phyloP scores from a whole-genome alignment of 1,140 invertebrate genomes.

The Drosophila micromelanica region DNA sequence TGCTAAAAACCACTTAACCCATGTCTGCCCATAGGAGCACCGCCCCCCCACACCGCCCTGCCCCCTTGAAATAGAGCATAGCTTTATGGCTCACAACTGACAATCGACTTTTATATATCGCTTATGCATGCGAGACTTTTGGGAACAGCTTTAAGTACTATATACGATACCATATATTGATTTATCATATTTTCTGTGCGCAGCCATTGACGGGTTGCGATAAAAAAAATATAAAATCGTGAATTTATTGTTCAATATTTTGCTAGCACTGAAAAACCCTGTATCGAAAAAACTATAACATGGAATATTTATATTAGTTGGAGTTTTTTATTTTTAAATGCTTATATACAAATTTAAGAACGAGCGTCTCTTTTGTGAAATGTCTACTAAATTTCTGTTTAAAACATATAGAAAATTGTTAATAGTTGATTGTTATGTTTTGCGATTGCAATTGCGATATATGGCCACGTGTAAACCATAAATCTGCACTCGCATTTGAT shows the following conservation, averaged over 20 bases:
- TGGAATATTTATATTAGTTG: too few relatives aligned
- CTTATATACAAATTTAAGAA: too few relatives aligned
- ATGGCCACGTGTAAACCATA: constrained; percentile 35
- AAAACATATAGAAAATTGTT: too few relatives aligned
- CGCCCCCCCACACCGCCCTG: background rate
- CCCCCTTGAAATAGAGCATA: too few relatives aligned
- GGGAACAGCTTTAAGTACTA: constrained; percentile 9
- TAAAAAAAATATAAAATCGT: constrained; percentile 27
- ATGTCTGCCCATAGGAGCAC: constrained; percentile 43
- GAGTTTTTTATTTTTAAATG: too few relatives aligned
- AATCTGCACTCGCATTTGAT: background rate
- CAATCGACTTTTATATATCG: constrained; percentile 19
- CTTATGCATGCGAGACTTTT: constrained; percentile 1
- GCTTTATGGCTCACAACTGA: constrained; percentile 23
- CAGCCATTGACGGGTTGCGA: constrained; percentile 55
- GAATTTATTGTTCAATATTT: constrained; percentile 41
- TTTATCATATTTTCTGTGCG: constrained; percentile 65
- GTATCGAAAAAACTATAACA: background rate
- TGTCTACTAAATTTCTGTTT: too few relatives aligned
- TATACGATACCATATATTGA: constrained; percentile 62
- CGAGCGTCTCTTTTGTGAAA: too few relatives aligned
- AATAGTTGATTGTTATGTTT: background rate
- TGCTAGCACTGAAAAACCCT: constrained; percentile 17
- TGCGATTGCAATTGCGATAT: background rate
- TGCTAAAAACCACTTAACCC: constrained; percentile 61